These are phyloP conservation scores for Enteromius paludinosus DNA, from an alignment of 2,797 vertebrate genomes.

Conservation along the genomic window DNA sequence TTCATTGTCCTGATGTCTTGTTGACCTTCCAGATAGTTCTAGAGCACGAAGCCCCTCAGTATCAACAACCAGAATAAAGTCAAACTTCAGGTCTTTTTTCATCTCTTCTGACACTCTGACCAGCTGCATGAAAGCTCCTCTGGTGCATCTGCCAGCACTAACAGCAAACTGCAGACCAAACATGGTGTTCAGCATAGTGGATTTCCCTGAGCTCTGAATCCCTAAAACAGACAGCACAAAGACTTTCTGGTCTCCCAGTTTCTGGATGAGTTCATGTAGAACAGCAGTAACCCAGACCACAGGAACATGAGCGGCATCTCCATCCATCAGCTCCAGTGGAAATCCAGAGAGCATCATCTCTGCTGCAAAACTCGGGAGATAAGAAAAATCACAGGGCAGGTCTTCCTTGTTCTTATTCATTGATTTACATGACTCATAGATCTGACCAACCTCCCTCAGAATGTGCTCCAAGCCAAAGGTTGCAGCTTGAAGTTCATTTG, in stretches of 20 bases:
- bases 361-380: not conserved
- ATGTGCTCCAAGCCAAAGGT: slow-evolving; percentile 25
- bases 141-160: slow-evolving; percentile 72
- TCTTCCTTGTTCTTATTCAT: not conserved
- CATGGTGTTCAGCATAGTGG: slow-evolving; percentile 74
- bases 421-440: slow-evolving; percentile 18
- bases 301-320: slow-evolving; percentile 70
- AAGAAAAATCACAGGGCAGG: not conserved
- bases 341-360: slow-evolving; percentile 30
- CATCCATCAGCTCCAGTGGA: slow-evolving; percentile 22
- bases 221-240: slow-evolving; percentile 75
- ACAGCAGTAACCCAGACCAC: slow-evolving; percentile 70
- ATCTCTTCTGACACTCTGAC: slow-evolving; percentile 67
- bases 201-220: slow-evolving; percentile 71
- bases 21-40: slow-evolving; percentile 61
- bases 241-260: slow-evolving; percentile 66
- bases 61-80: slow-evolving; percentile 50
- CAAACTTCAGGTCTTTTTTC: slow-evolving; percentile 53
- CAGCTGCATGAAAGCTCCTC: slow-evolving; percentile 77
- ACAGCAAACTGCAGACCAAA: slow-evolving; percentile 76
- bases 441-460: slow-evolving; percentile 2
- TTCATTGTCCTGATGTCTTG: slow-evolving; percentile 69
- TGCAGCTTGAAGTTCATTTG: slow-evolving; percentile 12
- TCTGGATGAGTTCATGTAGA: slow-evolving; percentile 66
- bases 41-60: slow-evolving; percentile 75